Evolutionary conservation across 2,113 vertebrate genomes (phyloP), one percentile per base, ranked within the genome.

Genomic region (Xenopus laevis): DNA sequence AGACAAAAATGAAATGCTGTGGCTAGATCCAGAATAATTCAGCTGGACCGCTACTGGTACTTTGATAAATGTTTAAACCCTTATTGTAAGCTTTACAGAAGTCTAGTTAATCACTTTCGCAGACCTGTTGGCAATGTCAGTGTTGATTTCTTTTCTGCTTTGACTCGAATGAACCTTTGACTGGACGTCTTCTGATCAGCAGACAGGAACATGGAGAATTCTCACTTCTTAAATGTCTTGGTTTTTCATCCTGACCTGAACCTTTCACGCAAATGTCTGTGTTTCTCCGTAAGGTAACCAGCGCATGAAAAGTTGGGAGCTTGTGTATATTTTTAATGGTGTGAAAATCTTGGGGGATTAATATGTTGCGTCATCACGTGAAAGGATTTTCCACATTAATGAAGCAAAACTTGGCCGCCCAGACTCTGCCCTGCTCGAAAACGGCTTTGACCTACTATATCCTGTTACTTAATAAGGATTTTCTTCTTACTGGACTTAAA

Each of bases 291-390:
- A 71, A 78, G 69, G 79, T 81, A 84, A 84, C 77, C 71, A 84
- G 81, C 60, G 82, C 78, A 78, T 79, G 78, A 86, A 86, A 87
- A 84, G 57, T 83, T 64, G 68, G 30, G 82, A 58, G 63, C 64
- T 33, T 44, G 81, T 69, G 82, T n/a, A 64, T 70, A 83, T 82
- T 72, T 83, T 84, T 84, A 89, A 84, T 79, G 72, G 82, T 71
- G 81, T 71, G 62, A 81, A 84, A 86, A 85, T 83, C 79, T 71
- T 59, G 20, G 45, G 53, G 47, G 75, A 81, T 83, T 83, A 87
- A 84, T 80, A 75, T 76, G 79, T 62, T 70, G 69, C 82, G 83
- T 85, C 84, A 84, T 80, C 81, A 78, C 68, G 79, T 71, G 78
- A 74, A 53, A 83, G 67, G 72, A 81, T 82, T 79, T 82, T 82